phyloP scores from a whole-genome alignment of 1,140 invertebrate genomes.

The Scaptomyza graminum region DNA sequence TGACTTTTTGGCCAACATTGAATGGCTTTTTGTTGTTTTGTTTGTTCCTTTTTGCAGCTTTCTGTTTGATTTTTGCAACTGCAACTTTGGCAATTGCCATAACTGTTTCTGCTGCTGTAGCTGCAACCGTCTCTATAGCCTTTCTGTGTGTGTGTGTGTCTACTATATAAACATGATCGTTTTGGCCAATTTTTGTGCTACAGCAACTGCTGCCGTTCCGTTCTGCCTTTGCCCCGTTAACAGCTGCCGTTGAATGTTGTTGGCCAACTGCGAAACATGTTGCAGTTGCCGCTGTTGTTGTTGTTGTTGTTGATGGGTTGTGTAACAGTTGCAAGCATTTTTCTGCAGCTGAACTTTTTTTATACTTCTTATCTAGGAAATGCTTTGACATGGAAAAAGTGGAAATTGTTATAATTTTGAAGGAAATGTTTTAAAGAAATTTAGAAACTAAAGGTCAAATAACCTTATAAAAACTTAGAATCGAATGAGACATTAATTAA shows the following conservation, averaged over 20 bases:
- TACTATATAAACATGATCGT: slow-evolving; percentile 77
- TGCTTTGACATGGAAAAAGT: not conserved
- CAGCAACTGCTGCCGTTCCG: slow-evolving; percentile 44
- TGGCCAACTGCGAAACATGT: slow-evolving; percentile 61
- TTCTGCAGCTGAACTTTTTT: slow-evolving; percentile 7
- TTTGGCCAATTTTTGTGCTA: slow-evolving; percentile 70
- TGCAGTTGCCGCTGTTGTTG: slow-evolving; percentile 47
- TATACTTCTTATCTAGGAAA: slow-evolving; percentile 23
- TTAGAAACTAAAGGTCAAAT: too few relatives aligned
- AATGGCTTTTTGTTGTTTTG: slow-evolving; percentile 25
- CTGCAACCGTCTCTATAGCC: slow-evolving; percentile 16
- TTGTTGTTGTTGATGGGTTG: slow-evolving; percentile 47
- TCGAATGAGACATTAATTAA: too few relatives aligned
- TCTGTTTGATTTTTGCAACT: slow-evolving; percentile 73
- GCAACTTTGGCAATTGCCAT: slow-evolving; percentile 65
- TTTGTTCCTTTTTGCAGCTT: slow-evolving; percentile 36
- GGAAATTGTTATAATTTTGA: too few relatives aligned
- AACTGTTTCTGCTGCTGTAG: slow-evolving; percentile 52
- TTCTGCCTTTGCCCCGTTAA: slow-evolving; percentile 39
- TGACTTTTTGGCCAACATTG: slow-evolving; percentile 56
- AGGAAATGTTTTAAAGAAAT: too few relatives aligned
- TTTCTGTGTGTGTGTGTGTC: slow-evolving; percentile 38
- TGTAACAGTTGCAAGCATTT: slow-evolving; percentile 64
- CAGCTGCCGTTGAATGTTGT: slow-evolving; percentile 36
- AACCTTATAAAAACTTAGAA: too few relatives aligned